Conservation (phyloP, 2,113 vertebrate species). For the Nerophis lumbriciformis region DNA sequence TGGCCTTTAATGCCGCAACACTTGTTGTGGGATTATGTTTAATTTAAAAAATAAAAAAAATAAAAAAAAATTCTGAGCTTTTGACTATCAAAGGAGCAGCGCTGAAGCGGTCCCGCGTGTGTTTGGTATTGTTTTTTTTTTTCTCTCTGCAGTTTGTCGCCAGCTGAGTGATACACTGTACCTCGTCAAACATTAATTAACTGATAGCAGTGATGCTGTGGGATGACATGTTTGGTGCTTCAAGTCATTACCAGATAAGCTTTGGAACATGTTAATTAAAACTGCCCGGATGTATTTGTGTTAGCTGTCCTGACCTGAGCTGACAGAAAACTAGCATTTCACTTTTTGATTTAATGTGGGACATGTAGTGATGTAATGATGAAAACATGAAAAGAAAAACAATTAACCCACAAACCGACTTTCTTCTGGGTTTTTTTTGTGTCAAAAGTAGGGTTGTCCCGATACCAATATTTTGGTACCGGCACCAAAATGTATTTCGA, state of each 20-base stretch:
- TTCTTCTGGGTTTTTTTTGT: too few relatives aligned
- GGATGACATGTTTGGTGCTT: conserved; percentile 23
- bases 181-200: conserved; percentile 71
- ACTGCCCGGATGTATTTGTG: conserved; percentile 32
- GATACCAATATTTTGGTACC: too few relatives aligned
- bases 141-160: conserved; percentile 48
- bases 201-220: conserved; percentile 54
- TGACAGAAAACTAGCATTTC: conserved; percentile 19
- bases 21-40: conserved; percentile 62
- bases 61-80: conserved; percentile 13
- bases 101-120: conserved; percentile 55
- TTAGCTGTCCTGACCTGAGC: conserved; percentile 27
- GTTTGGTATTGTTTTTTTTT: conserved; percentile 43
- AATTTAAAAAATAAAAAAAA: neutral
- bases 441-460: too few relatives aligned
- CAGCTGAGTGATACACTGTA: conserved; percentile 61
- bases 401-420: too few relatives aligned
- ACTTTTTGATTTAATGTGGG: too few relatives aligned
- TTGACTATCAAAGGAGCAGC: conserved; percentile 56
- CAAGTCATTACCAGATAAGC: conserved; percentile 41
- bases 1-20: conserved; percentile 57
- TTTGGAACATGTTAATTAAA: conserved; percentile 49
- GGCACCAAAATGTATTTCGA: too few relatives aligned
- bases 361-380: too few relatives aligned
- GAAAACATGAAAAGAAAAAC: too few relatives aligned